Evolutionary conservation across 1,140 invertebrate species (phyloP), one percentile per base, ranked within the genome.

Genomic region (Bombus confusus): DNA sequence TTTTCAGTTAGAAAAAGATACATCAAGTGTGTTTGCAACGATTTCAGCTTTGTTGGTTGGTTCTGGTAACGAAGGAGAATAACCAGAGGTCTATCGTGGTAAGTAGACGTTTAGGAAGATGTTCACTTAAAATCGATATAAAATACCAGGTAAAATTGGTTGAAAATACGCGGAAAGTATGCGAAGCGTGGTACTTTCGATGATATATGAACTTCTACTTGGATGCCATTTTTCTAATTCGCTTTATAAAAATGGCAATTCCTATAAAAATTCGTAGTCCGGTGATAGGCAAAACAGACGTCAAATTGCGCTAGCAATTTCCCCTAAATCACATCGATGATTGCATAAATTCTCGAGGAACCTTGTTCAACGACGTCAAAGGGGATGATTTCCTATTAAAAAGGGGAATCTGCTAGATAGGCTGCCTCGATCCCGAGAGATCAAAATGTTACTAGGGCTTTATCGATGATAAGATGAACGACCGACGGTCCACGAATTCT

Each of bases 381-480:
- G 31, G 10, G 34, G 66, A 68, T 68, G 66, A 37, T 68, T 68
- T 68, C 37, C 39, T 39, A 41, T 72, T 72, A 72, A 72, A 41
- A 72, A 41, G 28, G 28, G 28, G 25, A 41, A 72, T 72, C 39
- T 15, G 5, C 25, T 12, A 2, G 39, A 5, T 28, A 4, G 69
- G 25, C 1, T 22, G 37, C 37, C 37, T 28, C 37, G 69, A 9
- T 72, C 69, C 69, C 39, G 39, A 47, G 41, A 47, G 71, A 73
- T 73, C 41, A 73, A 73, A 73, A 73, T n/a, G 71, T 73, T 47
- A 43, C 71, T 15, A n/a, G 71, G 41, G 71, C 71, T 73, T 43
- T 73, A 73, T 73, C 71, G 71, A 28, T 22, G 71, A 31, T 47
- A 31, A 43, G 71, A 73, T 18, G 71, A 73, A 43, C 71, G 41